Evolutionary conservation across 2,113 vertebrate genomes (phyloP).

Genomic region (Rhegmatorhina hoffmannsi): DNA sequence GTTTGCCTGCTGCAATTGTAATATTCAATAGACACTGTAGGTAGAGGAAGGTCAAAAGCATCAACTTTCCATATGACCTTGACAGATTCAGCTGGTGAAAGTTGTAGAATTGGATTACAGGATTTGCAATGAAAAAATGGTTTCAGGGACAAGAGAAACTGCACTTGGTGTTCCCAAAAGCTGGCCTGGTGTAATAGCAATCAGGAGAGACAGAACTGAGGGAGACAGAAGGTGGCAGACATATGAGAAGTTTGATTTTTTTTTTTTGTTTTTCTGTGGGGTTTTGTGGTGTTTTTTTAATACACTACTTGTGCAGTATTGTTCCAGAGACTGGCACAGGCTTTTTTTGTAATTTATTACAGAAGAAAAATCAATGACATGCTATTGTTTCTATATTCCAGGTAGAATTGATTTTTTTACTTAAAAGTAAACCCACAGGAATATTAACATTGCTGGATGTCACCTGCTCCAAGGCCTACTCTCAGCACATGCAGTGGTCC

Average conservation of each 20-base stretch:
- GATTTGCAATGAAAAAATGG: slow-evolving; percentile 56
- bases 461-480: neutral
- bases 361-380: slow-evolving; percentile 12
- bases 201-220: neutral
- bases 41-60: slow-evolving; percentile 57
- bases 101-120: slow-evolving; percentile 61
- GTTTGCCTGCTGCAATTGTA: slow-evolving; percentile 13
- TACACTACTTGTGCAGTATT: neutral
- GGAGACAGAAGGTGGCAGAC: neutral
- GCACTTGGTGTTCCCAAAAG: neutral
- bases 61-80: slow-evolving; percentile 60
- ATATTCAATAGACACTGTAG: slow-evolving; percentile 45
- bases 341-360: neutral
- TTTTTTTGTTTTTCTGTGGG: neutral
- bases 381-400: neutral
- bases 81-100: slow-evolving; percentile 58
- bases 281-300: neutral
- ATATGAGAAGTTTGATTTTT: neutral
- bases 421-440: neutral
- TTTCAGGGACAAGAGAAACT: slow-evolving; percentile 19
- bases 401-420: neutral
- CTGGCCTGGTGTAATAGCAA: neutral
- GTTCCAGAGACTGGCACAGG: neutral
- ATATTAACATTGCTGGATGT: neutral
- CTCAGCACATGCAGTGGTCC: neutral